Conservation (phyloP, 1,140 invertebrate genomes). For the Samia ricini region DNA sequence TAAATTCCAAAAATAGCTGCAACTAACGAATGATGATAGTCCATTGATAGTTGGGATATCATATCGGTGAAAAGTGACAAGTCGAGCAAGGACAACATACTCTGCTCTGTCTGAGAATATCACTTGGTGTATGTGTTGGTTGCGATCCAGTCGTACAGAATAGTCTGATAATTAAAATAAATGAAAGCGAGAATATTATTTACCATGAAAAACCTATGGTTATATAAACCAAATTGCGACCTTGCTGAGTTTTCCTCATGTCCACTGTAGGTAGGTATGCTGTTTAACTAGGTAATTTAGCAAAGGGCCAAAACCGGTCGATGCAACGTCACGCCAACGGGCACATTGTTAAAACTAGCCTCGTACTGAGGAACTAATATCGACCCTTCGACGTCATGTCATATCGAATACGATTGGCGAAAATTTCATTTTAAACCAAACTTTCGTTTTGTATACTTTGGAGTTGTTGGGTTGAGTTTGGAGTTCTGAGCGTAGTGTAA, state of each 20-base stretch:
- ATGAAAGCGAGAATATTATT: not conserved
- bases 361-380: not conserved
- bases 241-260: constrained; percentile 4
- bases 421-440: too few species aligned
- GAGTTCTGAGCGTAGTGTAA: too few species aligned
- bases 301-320: not conserved
- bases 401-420: not conserved
- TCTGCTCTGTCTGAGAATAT: too few species aligned
- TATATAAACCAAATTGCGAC: constrained; percentile 3
- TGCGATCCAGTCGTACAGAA: not conserved
- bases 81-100: too few species aligned
- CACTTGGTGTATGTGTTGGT: too few species aligned
- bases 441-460: too few species aligned
- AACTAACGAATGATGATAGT: too few species aligned
- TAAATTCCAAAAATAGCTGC: too few species aligned
- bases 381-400: not conserved
- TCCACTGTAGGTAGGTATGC: not conserved
- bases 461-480: too few species aligned
- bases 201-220: not conserved
- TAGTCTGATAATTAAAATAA: not conserved
- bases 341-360: constrained; percentile 4
- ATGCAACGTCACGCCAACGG: not conserved
- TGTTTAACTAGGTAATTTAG: constrained; percentile 1
- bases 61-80: too few species aligned
- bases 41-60: too few species aligned